Evolutionary conservation across 2,113 vertebrate species (phyloP), one percentile per base, ranked within the genome.

Genomic region (Jacana jacana): DNA sequence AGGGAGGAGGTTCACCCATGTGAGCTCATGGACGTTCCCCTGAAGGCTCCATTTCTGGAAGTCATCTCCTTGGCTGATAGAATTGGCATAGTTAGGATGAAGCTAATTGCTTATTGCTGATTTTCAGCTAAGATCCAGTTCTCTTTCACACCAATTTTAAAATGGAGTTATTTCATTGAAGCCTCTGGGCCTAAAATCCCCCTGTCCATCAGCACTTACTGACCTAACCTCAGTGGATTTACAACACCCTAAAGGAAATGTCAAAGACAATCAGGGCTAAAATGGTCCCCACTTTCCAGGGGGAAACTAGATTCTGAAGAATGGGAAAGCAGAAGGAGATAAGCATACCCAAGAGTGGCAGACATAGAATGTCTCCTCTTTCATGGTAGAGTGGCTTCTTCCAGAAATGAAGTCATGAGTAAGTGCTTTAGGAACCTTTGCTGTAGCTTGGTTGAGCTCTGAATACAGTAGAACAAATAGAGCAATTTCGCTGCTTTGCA

Each of bases 401-500:
- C 78, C 57, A 91, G 63, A 89, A 93, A 22, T 93, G 84, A 76
- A 60, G 24, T 84, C 61, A 89, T 57, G 28, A 82, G 49, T 76
- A 95, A 83, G 55, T 95, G 60, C 77, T 81, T 89, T 83, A 91
- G 83, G 81, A 93, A 95, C 82, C 49, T 85, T 95, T 60, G 35
- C 48, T 72, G 46, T 58, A 79, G 83, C 60, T 92, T 89, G 79
- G 80, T 88, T 79, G 12, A 76, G 91, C 40, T 96, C 81, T 81
- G 70, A 91, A 72, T 85, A 71, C 42, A 90, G 60, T 87, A 95
- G 71, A 89, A 91, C 44, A 91, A 94, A 93, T 73, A 60, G 86
- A 90, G 69, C 89, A 75, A 90, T 92, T 96, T 96, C 60, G 81
- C 82, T 81, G 42, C 91, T 93, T 86, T 94, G 75, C 73, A 94